A percentile compares a stretch with the other conserved stretches of the same genome.
Conservation (phyloP, 2,888 invertebrate species). For the Mythimna ferrago region DNA sequence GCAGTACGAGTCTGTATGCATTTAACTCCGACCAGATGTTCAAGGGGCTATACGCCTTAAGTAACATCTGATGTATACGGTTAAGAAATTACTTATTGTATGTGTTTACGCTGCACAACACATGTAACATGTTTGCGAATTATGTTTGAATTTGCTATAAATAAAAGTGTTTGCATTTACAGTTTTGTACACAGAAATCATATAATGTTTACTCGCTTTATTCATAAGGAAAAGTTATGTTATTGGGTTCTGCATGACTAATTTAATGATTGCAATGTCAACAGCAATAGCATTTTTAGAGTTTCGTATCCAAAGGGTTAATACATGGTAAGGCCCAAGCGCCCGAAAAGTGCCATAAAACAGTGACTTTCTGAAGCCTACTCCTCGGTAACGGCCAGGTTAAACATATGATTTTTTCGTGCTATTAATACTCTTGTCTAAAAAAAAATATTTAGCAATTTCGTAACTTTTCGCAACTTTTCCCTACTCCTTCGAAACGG, state of each 20-base stretch:
- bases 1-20: too few species aligned
- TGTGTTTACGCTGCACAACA: constrained; percentile 41
- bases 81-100: constrained; percentile 57
- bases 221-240: constrained; percentile 12
- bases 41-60: constrained; percentile 37
- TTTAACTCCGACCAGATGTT: too few species aligned
- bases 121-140: constrained; percentile 31
- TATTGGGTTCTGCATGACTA: not conserved
- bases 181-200: constrained; percentile 11
- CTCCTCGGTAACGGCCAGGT: too few species aligned
- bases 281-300: constrained; percentile 15
- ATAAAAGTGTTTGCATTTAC: constrained; percentile 16
- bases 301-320: too few species aligned
- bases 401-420: too few species aligned
- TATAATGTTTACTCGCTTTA: constrained; percentile 34
- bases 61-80: constrained; percentile 63
- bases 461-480: too few species aligned
- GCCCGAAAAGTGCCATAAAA: too few species aligned
- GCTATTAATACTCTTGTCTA: too few species aligned
- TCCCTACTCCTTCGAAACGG: too few species aligned
- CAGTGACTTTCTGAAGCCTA: too few species aligned
- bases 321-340: too few species aligned
- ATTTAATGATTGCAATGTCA: constrained; percentile 24
- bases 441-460: too few species aligned
- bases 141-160: constrained; percentile 25